Evolutionary conservation across 2,797 vertebrate genomes (phyloP), one percentile per base, ranked within the genome.

Genomic region (Heliangelus exortis): DNA sequence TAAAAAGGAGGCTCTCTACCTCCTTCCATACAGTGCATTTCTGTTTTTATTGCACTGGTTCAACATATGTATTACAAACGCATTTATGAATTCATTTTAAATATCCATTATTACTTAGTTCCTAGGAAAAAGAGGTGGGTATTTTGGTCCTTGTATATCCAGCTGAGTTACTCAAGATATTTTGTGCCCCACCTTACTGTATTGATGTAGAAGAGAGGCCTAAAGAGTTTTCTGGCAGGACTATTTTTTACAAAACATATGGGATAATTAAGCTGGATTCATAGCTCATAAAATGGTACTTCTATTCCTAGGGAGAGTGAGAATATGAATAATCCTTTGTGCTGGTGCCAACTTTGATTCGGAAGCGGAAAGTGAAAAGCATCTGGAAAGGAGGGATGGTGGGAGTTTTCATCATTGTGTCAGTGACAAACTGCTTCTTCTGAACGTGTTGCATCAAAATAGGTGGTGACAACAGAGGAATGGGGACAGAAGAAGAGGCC

Each of bases 381-480:
- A 34, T 54, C 33, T 59, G 66, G 53, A 87, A 71, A 79, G 26
- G 34, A 74, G 29, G n/a, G 28, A 43, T 65, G 45, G 78, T 58
- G 10, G n/a, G 78, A 61, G 12, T 69, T 86, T 84, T 84, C 16
- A 10, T 54, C 50, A 58, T 39, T 13, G 5, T 15, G 26, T 65
- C 77, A 59, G 34, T 69, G 83, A 85, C 47, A 68, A 93, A 84
- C 67, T 73, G 16, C 48, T 14, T 67, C 9, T 90, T 85, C 50
- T 77, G 73, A 77, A 94, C 80, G 61, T 62, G 41, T 59, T 69
- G 33, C 63, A 45, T 85, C 84, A 93, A 90, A 91, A 88, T 53
- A 96, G 47, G 54, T 62, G 51, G 51, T 79, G 75, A 84, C 6
- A 45, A 92, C 92, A 91, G 63, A 71, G 22, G 51, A 95, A 74